These are phyloP conservation scores for Thamnophis elegans DNA, from an alignment of 2,797 vertebrate genomes.

Conservation along the genomic window DNA sequence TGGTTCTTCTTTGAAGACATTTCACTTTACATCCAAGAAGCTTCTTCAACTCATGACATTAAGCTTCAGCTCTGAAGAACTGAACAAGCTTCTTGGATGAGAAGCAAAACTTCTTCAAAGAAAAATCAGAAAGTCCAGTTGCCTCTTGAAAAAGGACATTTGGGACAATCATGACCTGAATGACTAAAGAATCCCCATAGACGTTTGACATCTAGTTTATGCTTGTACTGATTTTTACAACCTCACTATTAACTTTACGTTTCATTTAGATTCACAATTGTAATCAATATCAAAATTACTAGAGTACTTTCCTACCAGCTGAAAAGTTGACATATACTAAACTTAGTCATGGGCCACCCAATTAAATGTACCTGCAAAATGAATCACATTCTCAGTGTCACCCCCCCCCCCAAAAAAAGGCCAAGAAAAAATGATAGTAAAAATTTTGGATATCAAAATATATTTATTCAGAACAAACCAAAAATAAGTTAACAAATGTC, in stretches of 20 bases:
- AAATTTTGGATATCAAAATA: slow-evolving; percentile 11
- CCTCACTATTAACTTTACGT: slow-evolving; percentile 23
- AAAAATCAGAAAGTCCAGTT: neutral
- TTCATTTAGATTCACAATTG: neutral
- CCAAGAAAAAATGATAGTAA: neutral
- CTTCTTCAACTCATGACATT: neutral
- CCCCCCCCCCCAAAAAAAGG: neutral
- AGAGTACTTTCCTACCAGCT: neutral
- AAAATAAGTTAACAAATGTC: neutral
- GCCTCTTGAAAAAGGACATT: neutral
- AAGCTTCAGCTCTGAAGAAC: too few relatives aligned
- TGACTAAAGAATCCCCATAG: too few relatives aligned
- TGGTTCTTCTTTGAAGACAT: neutral
- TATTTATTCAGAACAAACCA: neutral
- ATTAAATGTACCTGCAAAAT: neutral
- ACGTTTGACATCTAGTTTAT: slow-evolving; percentile 2
- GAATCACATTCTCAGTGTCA: neutral
- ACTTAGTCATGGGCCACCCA: neutral
- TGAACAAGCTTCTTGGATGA: neutral
- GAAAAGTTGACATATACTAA: neutral
- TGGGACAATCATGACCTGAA: too few relatives aligned
- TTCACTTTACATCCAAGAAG: neutral
- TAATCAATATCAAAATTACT: neutral
- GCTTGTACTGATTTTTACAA: slow-evolving; percentile 26
- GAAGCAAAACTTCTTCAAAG: neutral